phyloP scores from a whole-genome alignment of 2,797 vertebrate genomes.

The Notamacropus eugenii region DNA sequence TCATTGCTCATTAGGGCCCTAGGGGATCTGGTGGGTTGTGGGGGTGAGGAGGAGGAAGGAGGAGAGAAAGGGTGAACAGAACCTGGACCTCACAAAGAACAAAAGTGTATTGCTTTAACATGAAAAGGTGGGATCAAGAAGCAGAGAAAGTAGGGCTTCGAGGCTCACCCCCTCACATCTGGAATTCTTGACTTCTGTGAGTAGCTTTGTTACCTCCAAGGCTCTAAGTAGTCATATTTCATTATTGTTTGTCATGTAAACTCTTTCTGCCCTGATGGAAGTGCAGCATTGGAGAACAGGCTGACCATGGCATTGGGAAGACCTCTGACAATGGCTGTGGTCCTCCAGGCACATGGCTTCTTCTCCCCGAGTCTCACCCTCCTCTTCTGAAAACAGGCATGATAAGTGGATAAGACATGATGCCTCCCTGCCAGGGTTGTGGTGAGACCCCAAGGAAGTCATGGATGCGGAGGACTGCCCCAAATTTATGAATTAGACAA shows the following conservation, averaged over 20 bases:
- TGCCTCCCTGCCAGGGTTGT: not conserved
- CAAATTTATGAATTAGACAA: not conserved
- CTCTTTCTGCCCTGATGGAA: too few relatives aligned
- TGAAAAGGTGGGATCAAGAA: too few relatives aligned
- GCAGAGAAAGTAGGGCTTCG: too few relatives aligned
- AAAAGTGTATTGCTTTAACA: not conserved
- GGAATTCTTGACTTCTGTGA: too few relatives aligned
- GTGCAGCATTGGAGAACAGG: not conserved
- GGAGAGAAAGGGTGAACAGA: not conserved
- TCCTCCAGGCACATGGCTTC: not conserved
- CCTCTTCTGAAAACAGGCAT: not conserved
- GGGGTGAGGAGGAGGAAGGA: too few relatives aligned
- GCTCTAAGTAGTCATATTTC: too few relatives aligned
- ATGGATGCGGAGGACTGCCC: not conserved
- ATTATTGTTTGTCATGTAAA: too few relatives aligned
- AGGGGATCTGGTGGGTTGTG: not conserved
- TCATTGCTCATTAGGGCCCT: not conserved
- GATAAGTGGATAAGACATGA: not conserved
- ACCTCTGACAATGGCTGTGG: not conserved
- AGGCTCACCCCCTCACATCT: too few relatives aligned
- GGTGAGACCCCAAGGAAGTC: not conserved
- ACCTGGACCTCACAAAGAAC: not conserved
- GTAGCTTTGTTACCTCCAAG: too few relatives aligned
- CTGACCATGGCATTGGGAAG: not conserved
- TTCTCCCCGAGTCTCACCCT: not conserved